phyloP scores from a whole-genome alignment of 2,797 vertebrate species.

The Numenius phaeopus region DNA sequence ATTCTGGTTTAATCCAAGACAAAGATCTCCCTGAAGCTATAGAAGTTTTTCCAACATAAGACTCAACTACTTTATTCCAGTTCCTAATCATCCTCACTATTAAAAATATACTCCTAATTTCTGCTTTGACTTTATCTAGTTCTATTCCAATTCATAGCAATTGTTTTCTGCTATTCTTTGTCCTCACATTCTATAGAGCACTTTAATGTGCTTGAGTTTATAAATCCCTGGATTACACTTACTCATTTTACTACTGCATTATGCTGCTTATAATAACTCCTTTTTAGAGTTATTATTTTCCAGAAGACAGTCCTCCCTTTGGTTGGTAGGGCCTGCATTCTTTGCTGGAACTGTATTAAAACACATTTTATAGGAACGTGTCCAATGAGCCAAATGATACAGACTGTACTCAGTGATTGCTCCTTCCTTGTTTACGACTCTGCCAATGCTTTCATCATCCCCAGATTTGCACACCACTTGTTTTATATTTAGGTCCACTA shows the following conservation, averaged over 20 bases:
- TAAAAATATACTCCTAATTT: background rate
- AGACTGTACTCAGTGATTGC: background rate
- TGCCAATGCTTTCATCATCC: background rate
- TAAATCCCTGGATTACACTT: slow-evolving; percentile 12
- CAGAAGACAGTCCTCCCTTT: background rate
- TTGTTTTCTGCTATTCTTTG: slow-evolving; percentile 23
- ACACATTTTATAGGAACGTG: background rate
- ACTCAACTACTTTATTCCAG: background rate
- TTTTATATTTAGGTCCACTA: background rate
- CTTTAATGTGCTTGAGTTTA: background rate
- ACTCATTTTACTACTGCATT: background rate
- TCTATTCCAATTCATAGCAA: background rate
- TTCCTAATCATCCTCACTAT: background rate
- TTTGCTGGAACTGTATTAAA: background rate
- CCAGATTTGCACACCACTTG: background rate
- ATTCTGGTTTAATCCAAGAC: background rate
- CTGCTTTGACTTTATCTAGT: background rate
- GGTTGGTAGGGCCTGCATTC: background rate
- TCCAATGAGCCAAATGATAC: background rate
- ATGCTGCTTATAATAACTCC: background rate
- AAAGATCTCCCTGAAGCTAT: background rate
- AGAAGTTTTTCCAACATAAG: background rate
- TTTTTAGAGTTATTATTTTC: background rate
- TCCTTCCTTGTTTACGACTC: background rate
- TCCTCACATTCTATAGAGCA: background rate